These are phyloP conservation scores for Amazona guildingii DNA, from an alignment of 2,113 vertebrate genomes.

Conservation along the genomic window DNA sequence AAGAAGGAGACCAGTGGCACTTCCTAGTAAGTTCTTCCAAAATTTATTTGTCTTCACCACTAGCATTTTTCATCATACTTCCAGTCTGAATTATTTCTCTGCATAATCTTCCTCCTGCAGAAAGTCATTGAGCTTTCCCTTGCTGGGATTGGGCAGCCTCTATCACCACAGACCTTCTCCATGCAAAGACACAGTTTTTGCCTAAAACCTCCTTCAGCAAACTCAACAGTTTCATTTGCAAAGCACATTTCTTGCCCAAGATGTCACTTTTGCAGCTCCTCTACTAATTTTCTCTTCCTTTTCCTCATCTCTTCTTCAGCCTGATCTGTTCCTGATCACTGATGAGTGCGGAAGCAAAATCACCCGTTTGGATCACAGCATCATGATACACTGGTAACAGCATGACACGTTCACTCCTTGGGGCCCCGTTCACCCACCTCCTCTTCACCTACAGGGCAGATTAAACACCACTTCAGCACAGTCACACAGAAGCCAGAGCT, in stretches of 20 bases:
- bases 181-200: not conserved
- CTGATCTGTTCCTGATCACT: not conserved
- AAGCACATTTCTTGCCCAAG: not conserved
- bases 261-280: not conserved
- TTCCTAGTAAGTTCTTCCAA: not conserved
- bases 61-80: not conserved
- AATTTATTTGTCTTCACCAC: not conserved
- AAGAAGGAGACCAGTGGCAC: not conserved
- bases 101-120: not conserved
- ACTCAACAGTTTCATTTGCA: not conserved
- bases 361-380: not conserved
- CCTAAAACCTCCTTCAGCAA: not conserved
- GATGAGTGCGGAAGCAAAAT: not conserved
- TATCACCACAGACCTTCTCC: not conserved
- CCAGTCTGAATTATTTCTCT: not conserved
- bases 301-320: not conserved
- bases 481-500: not conserved
- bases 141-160: not conserved
- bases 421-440: not conserved
- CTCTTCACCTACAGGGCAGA: not conserved
- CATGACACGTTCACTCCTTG: not conserved
- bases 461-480: not conserved
- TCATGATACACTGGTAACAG: rapidly evolving
- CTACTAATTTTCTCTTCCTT: not conserved
- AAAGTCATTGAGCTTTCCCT: not conserved